Base-by-base conservation (phyloP, 2,113 vertebrate genomes). In the Cervus canadensis region DNA sequence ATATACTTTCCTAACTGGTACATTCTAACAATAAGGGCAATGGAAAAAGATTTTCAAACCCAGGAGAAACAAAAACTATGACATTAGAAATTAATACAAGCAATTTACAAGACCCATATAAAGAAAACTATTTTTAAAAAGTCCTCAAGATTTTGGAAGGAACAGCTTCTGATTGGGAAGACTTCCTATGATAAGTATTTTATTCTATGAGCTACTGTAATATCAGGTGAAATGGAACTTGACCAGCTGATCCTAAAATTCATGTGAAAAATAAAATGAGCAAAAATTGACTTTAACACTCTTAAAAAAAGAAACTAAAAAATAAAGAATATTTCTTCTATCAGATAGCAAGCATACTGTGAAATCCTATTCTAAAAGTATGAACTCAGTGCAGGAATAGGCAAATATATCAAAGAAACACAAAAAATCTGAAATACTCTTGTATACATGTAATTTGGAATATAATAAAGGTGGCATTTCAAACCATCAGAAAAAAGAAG, bases 351-450 rank as follows among this genome's bases (percentile, higher is more conserved):
- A 90, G 59, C 9, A 56, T 94, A 91, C 0, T 71, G 23, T 64
- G 21, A 90, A 95, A 52, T 71, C 59, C 56, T 56, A 45, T 43
- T 91, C 81, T 81, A 93, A 97, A 92, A 89, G 26, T 56, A 23
- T 62, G 82, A 52, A 28, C 48, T 57, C 19, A 76, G 28, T 52
- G 8, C 26, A 91, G 57, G 57, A 83, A 60, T 36, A 95, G 57
- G 26, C 6, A 96, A 93, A 81, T 90, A 50, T 60, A 19, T 9
- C 50, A 78, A 91, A 28, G 40, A 54, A 94, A 74, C 43, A 96
- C 87, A 56, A 56, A 89, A 92, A 94, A 85, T 91, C 81, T 96
- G 76, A 87, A 96, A 92, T 23, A 45, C 2, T 64, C 23, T 83
- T 57, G 4, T 43, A 59, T 43, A 30, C 26, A 36, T 59, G n/a